Evolutionary conservation across 2,113 vertebrate genomes (phyloP).

Genomic region (Perca flavescens): DNA sequence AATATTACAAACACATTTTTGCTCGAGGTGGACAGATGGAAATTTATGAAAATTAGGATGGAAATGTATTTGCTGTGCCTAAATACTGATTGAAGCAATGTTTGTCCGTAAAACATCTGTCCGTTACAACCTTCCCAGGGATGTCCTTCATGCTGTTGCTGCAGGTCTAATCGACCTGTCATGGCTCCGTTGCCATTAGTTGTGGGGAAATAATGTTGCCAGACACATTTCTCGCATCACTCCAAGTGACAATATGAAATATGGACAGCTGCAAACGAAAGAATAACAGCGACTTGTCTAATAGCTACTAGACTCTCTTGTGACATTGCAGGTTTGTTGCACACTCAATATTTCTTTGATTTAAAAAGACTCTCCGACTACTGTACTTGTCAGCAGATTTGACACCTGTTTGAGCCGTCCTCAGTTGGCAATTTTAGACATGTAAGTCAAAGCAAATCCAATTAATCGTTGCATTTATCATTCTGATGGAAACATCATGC

Average conservation of each 20-base stretch:
- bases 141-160: constrained; percentile 40
- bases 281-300: constrained; percentile 21
- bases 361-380: background rate
- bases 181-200: constrained; percentile 31
- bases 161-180: constrained; percentile 36
- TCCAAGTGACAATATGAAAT: constrained; percentile 8
- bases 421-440: constrained; percentile 20
- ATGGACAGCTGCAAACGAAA: background rate
- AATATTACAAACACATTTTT: background rate
- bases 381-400: background rate
- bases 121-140: constrained; percentile 20
- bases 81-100: background rate
- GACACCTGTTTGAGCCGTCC: constrained; percentile 42
- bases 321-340: background rate
- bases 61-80: background rate
- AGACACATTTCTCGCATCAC: constrained; percentile 18
- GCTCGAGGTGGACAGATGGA: background rate
- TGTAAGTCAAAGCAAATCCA: constrained; percentile 7
- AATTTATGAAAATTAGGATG: constrained; percentile 2
- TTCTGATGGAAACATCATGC: constrained; percentile 22
- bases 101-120: constrained; percentile 10
- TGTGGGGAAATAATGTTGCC: constrained; percentile 6
- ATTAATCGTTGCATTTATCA: constrained; percentile 14
- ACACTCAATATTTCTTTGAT: background rate
- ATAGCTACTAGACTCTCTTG: constrained; percentile 2